Evolutionary conservation across 2,888 invertebrate species (phyloP).

Genomic region (Ypsolopha scabrella): DNA sequence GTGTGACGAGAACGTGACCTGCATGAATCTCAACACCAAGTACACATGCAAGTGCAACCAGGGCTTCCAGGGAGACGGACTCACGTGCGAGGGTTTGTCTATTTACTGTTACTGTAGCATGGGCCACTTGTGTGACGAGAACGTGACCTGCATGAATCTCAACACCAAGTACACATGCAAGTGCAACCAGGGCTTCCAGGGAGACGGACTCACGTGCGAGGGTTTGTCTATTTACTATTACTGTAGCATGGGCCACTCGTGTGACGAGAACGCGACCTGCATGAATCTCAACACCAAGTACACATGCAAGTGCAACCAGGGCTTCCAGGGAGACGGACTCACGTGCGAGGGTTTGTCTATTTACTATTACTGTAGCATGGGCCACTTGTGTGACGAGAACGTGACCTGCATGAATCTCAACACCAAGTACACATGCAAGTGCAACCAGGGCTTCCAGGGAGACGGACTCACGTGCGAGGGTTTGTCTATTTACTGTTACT

Average conservation of each 20-base stretch:
- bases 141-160: constrained; percentile 92
- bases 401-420: constrained; percentile 93
- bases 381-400: constrained; percentile 90
- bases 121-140: constrained; percentile 90
- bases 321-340: constrained; percentile 89
- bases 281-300: constrained; percentile 92
- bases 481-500: constrained; percentile 70
- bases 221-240: constrained; percentile 74
- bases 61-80: constrained; percentile 91
- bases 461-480: constrained; percentile 85
- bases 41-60: constrained; percentile 91
- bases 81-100: constrained; percentile 75
- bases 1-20: constrained; percentile 92
- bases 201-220: constrained; percentile 83
- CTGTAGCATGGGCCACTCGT: constrained; percentile 89
- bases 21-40: constrained; percentile 91
- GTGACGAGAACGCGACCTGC: constrained; percentile 92
- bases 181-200: constrained; percentile 91
- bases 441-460: constrained; percentile 90
- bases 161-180: constrained; percentile 92
- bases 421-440: constrained; percentile 91
- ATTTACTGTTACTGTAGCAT: constrained; percentile 80
- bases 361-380: constrained; percentile 86
- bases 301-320: constrained; percentile 90
- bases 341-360: constrained; percentile 74